Base-by-base conservation (phyloP, 30 jellyfish, hydroid and myxozoan genomes). In the Haliclystus octoradiatus region DNA sequence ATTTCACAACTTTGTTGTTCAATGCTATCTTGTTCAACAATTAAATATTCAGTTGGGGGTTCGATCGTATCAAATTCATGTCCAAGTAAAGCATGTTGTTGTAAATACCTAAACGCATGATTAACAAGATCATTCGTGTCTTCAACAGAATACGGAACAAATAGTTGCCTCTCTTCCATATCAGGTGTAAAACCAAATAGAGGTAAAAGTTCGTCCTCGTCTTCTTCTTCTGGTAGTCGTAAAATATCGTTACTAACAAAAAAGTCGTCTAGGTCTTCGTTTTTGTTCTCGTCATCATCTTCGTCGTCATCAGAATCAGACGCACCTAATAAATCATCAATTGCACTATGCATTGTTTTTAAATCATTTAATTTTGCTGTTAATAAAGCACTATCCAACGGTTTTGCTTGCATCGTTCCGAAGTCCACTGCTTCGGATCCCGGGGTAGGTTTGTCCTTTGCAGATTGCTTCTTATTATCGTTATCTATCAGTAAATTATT, bases 271-370 rank as follows among this genome's bases (percentile, higher is more conserved):
- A 40, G 14, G 57, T 32, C 69, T 30, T 57, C 32, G 28, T 73
- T 66, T n/a, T 50, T 62, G 14, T 71, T 62, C n/a, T 53, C 82
- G 1, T 80, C 85, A 14, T 62, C 71, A 23, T 79, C 95, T 7
- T 83, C 93, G 13, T 91, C 95, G 19, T 76, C 94, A 19, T 77
- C 95, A 0, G 91, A 68, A 26, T 82, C 95, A n/a, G 57, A 19
- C 9, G 82, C 84, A 12, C 85, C 95, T 1, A 91, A 69, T 40
- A 91, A 63, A 19, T 67, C 94, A 26, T 78, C 99, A 26, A 91
- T 63, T 47, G 76, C 93, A 32, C 78, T 93, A 84, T 91, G 96
- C 85, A 91, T 84, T 49, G 70, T 83, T 52, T 91, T 83, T 61
- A 91, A 50, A 50, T 91, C 89, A 32, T 72, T 77, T n/a, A 82